These are phyloP conservation scores for Gobio gobio DNA, from an alignment of 2,113 vertebrate species.

Conservation along the genomic window DNA sequence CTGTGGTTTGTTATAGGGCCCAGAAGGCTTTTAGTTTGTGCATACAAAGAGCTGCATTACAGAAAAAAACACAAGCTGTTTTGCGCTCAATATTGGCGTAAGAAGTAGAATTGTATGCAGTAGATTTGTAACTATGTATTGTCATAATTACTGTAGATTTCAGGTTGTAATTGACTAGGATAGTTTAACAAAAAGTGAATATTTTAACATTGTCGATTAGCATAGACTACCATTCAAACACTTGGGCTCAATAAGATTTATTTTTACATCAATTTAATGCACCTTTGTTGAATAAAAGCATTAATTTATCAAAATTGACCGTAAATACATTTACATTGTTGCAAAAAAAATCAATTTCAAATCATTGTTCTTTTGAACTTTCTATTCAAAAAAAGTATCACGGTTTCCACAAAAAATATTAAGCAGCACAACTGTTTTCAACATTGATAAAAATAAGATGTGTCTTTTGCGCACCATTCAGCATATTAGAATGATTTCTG, in stretches of 20 bases:
- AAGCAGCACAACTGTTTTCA: no score
- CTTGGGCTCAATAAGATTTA: no score
- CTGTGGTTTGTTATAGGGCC: conserved; percentile 1
- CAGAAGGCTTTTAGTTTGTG: conserved; percentile 22
- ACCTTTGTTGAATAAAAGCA: no score
- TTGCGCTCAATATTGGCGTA: neutral
- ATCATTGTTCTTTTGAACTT: neutral
- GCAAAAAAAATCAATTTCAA: neutral
- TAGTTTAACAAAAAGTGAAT: neutral
- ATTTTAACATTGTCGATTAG: neutral
- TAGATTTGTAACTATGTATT: neutral
- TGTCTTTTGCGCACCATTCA: no score
- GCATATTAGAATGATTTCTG: neutral
- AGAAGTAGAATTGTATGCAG: neutral
- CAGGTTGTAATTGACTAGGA: neutral
- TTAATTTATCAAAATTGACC: neutral
- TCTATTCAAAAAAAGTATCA: neutral
- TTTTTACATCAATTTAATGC: no score
- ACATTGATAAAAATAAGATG: no score
- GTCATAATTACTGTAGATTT: neutral
- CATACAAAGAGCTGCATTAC: conserved; percentile 17
- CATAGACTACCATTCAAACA: neutral
- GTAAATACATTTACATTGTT: neutral
- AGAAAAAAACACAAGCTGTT: neutral
- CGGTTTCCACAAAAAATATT: neutral